phyloP scores from a whole-genome alignment of 1,140 invertebrate genomes.

The Tetraneura akinire region DNA sequence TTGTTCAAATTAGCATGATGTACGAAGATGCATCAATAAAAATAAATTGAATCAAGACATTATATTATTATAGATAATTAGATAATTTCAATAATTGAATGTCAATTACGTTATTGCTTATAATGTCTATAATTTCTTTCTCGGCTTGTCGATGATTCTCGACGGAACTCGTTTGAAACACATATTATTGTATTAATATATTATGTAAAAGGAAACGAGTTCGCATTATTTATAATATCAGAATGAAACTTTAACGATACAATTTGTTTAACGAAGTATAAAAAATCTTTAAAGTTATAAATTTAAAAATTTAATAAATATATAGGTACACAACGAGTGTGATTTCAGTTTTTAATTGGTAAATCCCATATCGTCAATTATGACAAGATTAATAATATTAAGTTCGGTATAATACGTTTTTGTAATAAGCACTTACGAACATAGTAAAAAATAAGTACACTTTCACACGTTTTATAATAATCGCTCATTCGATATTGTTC shows the following conservation, averaged over 20 bases:
- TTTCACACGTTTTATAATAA: slow-evolving; percentile 7
- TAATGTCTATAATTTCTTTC: background rate
- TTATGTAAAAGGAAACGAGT: background rate
- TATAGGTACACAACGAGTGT: too few relatives aligned
- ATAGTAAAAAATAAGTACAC: background rate
- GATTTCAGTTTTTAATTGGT: background rate
- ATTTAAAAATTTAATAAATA: too few relatives aligned
- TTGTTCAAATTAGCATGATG: too few relatives aligned
- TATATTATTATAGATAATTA: too few relatives aligned
- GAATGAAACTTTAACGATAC: background rate
- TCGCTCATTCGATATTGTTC: background rate
- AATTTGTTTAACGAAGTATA: background rate
- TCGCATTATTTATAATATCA: background rate
- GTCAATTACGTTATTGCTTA: background rate
- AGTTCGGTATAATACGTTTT: background rate
- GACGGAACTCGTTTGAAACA: background rate
- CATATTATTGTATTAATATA: background rate
- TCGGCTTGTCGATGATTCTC: background rate
- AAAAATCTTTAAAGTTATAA: too few relatives aligned
- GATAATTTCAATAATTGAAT: background rate
- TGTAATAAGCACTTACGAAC: background rate
- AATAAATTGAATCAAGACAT: slow-evolving; percentile 23
- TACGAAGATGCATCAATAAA: background rate
- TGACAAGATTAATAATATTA: background rate
- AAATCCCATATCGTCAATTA: background rate